A percentile compares a stretch with the other conserved stretches of the same genome.
Evolutionary conservation across 2,888 invertebrate species (phyloP).

Genomic region (Xanthostigma xanthostigma): DNA sequence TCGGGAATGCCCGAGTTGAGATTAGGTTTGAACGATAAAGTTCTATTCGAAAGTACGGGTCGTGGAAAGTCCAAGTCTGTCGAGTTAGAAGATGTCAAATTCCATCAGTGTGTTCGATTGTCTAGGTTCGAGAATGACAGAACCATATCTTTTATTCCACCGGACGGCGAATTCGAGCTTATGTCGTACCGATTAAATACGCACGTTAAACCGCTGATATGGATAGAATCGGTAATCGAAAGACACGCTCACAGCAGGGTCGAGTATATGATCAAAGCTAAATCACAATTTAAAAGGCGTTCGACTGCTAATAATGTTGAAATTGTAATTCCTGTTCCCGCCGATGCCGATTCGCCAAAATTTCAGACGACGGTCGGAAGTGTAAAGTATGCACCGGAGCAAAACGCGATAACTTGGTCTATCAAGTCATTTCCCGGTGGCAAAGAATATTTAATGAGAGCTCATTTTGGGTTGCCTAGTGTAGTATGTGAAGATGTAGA

Average conservation of each 20-base stretch:
- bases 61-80: conserved; percentile 96
- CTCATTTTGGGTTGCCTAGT: conserved; percentile 93
- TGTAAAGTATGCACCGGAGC: conserved; percentile 94
- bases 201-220: conserved; percentile 92
- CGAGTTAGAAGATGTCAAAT: conserved; percentile 95
- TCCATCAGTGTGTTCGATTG: conserved; percentile 93
- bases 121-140: conserved; percentile 96
- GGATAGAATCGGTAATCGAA: conserved; percentile 98
- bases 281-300: conserved; percentile 92
- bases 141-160: conserved; percentile 96
- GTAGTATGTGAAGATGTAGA: conserved; percentile 89
- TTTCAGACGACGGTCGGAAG: conserved; percentile 95
- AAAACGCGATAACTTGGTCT: conserved; percentile 93
- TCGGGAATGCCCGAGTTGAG: conserved; percentile 98
- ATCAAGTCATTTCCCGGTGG: conserved; percentile 97
- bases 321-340: conserved; percentile 89
- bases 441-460: conserved; percentile 95
- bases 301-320: conserved; percentile 99
- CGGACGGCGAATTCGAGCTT: conserved; percentile 96
- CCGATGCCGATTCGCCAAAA: conserved; percentile 96
- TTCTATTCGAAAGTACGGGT: conserved; percentile 94
- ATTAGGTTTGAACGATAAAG: conserved; percentile 93
- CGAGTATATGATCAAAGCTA: conserved; percentile 98
- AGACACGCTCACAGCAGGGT: conserved; percentile 93
- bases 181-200: conserved; percentile 97